phyloP scores from a whole-genome alignment of 2,888 invertebrate genomes.

The Agriopis leucophaearia region DNA sequence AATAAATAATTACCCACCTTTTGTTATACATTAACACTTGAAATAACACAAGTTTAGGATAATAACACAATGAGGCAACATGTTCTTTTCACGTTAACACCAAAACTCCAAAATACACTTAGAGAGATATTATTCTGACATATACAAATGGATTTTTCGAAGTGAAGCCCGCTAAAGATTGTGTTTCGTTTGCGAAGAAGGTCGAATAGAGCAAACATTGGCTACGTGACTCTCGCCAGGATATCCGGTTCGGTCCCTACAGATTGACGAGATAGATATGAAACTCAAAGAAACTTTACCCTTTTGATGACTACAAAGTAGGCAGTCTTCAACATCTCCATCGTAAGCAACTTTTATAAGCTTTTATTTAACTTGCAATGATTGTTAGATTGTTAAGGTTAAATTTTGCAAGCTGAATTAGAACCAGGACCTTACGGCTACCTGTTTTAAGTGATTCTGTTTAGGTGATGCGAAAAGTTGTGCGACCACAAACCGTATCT shows the following conservation, averaged over 20 bases:
- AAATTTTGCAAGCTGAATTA: no score
- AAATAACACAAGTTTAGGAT: no score
- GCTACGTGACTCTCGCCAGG: slow-evolving; percentile 33
- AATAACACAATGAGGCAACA: background rate
- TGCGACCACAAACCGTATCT: no score
- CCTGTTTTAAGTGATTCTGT: no score
- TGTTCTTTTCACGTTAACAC: background rate
- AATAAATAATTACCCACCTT: no score
- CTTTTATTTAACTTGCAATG: no score
- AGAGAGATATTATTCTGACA: slow-evolving; percentile 23
- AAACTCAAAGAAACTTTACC: slow-evolving; percentile 29
- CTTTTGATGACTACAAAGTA: slow-evolving; percentile 26
- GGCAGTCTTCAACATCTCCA: slow-evolving; percentile 9
- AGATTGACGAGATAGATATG: slow-evolving; percentile 34
- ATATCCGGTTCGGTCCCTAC: slow-evolving; percentile 32
- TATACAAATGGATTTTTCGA: slow-evolving; percentile 40
- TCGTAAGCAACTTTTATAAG: background rate
- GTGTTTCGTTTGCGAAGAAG: slow-evolving; percentile 31
- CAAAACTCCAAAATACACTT: background rate
- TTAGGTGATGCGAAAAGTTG: no score
- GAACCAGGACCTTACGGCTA: no score
- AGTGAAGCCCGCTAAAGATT: slow-evolving; percentile 22
- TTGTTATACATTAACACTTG: no score
- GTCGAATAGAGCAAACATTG: slow-evolving; percentile 31
- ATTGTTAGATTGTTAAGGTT: no score